phyloP scores from a whole-genome alignment of 1,140 invertebrate species.

The Drusus annulatus region DNA sequence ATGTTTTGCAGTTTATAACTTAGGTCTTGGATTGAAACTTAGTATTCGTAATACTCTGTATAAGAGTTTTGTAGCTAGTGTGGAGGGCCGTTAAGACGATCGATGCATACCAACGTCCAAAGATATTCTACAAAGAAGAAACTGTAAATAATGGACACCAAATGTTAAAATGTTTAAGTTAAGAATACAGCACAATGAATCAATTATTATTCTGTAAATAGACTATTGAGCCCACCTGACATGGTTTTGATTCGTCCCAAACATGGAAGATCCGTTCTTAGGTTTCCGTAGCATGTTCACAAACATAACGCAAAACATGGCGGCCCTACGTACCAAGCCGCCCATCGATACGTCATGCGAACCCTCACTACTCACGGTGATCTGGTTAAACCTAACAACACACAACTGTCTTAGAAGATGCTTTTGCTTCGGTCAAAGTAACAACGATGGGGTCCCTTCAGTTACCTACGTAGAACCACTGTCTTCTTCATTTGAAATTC shows the following conservation, averaged over 20 bases:
- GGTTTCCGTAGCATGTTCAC: slow-evolving; percentile 47
- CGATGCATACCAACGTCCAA: too few species aligned
- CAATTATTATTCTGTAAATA: background rate
- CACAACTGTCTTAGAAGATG: slow-evolving; percentile 8
- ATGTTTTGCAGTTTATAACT: too few species aligned
- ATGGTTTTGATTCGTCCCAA: slow-evolving; percentile 6
- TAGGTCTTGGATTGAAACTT: too few species aligned
- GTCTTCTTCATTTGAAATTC: too few species aligned
- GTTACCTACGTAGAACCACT: too few species aligned
- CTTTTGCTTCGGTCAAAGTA: too few species aligned
- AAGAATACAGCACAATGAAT: background rate
- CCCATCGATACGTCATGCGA: slow-evolving; percentile 34
- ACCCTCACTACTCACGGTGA: slow-evolving; percentile 41
- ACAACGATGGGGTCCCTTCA: slow-evolving; percentile 1
- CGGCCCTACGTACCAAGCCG: slow-evolving; percentile 44
- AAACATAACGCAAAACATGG: slow-evolving; percentile 48
- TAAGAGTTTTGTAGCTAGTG: too few species aligned
- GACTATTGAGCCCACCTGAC: slow-evolving; percentile 52
- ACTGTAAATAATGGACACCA: too few species aligned
- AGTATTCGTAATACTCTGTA: too few species aligned
- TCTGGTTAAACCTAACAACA: slow-evolving; percentile 52
- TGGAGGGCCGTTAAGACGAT: too few species aligned
- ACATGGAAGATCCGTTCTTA: slow-evolving; percentile 21
- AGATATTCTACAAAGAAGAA: too few species aligned
- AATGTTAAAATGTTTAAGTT: background rate